phyloP scores from a whole-genome alignment of 2,113 vertebrate genomes.

The Coregonus clupeaformis region DNA sequence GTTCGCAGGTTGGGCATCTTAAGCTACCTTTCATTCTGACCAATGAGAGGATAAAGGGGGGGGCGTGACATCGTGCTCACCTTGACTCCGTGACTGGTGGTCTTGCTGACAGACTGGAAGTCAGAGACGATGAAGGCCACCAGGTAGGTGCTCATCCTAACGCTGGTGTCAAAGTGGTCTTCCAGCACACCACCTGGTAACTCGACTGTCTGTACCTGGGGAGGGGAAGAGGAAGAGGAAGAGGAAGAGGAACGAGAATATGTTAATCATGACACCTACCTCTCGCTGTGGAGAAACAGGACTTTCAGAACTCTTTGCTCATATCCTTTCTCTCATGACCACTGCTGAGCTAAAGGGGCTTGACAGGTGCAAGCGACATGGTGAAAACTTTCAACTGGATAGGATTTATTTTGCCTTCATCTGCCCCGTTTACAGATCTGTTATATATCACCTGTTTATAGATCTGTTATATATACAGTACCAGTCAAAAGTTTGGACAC shows the following conservation, averaged over 20 bases:
- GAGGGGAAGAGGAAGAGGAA: conserved; percentile 4
- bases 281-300: neutral
- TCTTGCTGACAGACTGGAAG: conserved; percentile 86
- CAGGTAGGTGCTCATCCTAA: conserved; percentile 92
- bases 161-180: conserved; percentile 85
- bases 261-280: neutral
- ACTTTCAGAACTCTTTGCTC: too few species aligned
- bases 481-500: too few species aligned
- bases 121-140: conserved; percentile 91
- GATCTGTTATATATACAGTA: too few species aligned
- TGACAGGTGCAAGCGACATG: too few species aligned
- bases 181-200: conserved; percentile 79
- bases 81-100: conserved; percentile 80
- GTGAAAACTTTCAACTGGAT: too few species aligned
- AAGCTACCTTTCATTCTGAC: neutral
- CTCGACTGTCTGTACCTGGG: conserved; percentile 77
- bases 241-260: neutral
- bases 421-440: too few species aligned
- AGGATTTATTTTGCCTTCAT: too few species aligned
- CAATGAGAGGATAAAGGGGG: neutral
- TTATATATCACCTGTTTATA: too few species aligned
- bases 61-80: conserved; percentile 58
- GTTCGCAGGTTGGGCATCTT: neutral
- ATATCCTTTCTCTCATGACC: too few species aligned
- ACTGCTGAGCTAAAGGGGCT: too few species aligned